phyloP scores from a whole-genome alignment of 2,888 invertebrate species.

The Apomyelois bistriatella region DNA sequence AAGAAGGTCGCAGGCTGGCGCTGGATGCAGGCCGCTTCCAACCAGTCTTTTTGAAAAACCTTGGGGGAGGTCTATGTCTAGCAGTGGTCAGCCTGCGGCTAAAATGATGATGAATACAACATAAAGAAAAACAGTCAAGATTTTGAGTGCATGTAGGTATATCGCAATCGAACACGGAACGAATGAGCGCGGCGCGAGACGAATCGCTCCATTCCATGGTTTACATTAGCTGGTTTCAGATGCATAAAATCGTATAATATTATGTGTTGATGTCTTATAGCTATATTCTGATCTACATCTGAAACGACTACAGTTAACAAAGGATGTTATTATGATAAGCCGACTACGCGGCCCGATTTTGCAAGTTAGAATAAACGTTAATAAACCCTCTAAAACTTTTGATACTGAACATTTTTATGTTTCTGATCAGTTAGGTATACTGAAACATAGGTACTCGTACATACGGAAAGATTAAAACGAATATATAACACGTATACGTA shows the following conservation, averaged over 20 bases:
- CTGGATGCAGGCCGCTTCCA: too few relatives aligned
- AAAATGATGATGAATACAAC: too few relatives aligned
- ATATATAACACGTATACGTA: background rate
- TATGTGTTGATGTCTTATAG: background rate
- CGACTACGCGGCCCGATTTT: background rate
- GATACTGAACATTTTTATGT: background rate
- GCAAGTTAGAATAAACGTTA: background rate
- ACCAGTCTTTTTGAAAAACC: too few relatives aligned
- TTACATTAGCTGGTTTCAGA: constrained; percentile 18
- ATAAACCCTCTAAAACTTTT: too few relatives aligned
- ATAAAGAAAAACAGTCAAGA: background rate
- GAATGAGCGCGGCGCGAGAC: constrained; percentile 49
- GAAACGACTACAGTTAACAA: background rate
- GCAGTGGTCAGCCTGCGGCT: too few relatives aligned
- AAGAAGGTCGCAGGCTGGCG: too few relatives aligned
- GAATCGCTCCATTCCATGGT: constrained; percentile 45
- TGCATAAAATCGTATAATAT: constrained; percentile 6
- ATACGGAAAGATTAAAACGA: too few relatives aligned
- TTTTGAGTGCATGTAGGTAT: constrained; percentile 17
- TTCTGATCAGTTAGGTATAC: too few relatives aligned
- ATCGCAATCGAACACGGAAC: constrained; percentile 43
- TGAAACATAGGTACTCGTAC: too few relatives aligned
- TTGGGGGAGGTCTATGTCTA: too few relatives aligned
- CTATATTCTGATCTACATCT: constrained; percentile 6
- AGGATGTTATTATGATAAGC: background rate